A percentile compares a stretch with the other conserved stretches of the same genome.
phyloP scores from a whole-genome alignment of 2,888 invertebrate genomes.

The Entomobrya proxima region DNA sequence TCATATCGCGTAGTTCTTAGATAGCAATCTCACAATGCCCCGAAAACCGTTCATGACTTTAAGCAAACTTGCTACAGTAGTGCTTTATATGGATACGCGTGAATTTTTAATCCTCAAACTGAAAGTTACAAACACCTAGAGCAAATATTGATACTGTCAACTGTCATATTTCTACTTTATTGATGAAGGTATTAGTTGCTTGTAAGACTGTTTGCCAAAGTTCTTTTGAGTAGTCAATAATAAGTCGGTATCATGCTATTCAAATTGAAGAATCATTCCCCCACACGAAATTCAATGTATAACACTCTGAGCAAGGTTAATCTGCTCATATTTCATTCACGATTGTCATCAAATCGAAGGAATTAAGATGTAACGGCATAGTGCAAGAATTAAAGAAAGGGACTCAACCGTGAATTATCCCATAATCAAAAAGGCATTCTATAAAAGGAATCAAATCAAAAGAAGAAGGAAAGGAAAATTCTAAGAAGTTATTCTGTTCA shows the following conservation, averaged over 20 bases:
- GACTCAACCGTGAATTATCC: conserved; percentile 38
- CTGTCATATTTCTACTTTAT: background rate
- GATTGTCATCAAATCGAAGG: conserved; percentile 26
- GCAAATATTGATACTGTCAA: conserved; percentile 14
- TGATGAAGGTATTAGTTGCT: conserved; percentile 16
- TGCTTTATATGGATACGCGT: background rate
- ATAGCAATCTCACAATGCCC: conserved; percentile 7
- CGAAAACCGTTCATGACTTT: too few species aligned
- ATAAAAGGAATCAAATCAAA: background rate
- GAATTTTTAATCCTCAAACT: background rate
- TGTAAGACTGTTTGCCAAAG: background rate
- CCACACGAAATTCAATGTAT: background rate
- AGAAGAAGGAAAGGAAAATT: background rate
- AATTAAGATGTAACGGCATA: background rate
- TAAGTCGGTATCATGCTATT: background rate
- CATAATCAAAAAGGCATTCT: background rate
- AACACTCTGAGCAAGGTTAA: conserved; percentile 34
- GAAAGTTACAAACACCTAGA: background rate
- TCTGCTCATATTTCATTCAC: conserved; percentile 37
- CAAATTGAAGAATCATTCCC: background rate
- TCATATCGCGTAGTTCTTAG: too few species aligned
- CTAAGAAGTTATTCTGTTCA: background rate
- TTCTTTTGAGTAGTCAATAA: background rate
- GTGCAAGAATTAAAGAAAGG: conserved; percentile 13
- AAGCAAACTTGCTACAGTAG: too few species aligned